Percentiles rank a stretch among this genome's conserved stretches.
Evolutionary conservation across 53 echinoderm and acorn worm species (phyloP).

Genomic region (Arbacia lixula): DNA sequence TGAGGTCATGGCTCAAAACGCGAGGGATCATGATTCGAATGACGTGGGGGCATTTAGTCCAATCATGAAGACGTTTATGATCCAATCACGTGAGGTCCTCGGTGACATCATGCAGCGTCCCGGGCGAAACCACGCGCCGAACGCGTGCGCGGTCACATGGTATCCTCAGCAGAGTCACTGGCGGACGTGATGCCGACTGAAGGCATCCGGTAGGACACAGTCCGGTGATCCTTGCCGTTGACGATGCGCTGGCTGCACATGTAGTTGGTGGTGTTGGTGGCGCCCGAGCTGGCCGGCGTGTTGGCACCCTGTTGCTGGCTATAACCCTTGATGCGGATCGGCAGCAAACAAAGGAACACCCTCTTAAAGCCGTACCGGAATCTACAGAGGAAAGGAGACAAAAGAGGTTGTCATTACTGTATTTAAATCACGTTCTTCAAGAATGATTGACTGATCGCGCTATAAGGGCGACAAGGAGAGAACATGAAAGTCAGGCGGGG

Average conservation of each 20-base stretch:
- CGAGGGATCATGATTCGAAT: too few relatives aligned
- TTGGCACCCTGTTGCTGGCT: constrained; percentile 25
- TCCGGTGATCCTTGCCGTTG: constrained; percentile 53
- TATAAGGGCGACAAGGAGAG: too few relatives aligned
- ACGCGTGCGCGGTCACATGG: constrained; percentile 46
- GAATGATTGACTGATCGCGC: too few relatives aligned
- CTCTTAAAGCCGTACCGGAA: constrained; percentile 96
- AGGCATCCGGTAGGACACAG: constrained; percentile 53
- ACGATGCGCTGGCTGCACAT: constrained; percentile 52
- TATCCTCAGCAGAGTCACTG: constrained; percentile 51
- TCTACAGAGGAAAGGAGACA: constrained; percentile 60
- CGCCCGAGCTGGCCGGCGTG: constrained; percentile 33
- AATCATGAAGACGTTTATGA: too few relatives aligned
- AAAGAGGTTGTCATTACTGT: too few relatives aligned
- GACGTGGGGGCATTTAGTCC: too few relatives aligned
- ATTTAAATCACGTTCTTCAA: too few relatives aligned
- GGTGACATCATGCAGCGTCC: too few relatives aligned
- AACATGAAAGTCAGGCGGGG: too few relatives aligned
- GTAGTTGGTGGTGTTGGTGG: constrained; percentile 56
- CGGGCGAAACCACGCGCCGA: too few relatives aligned
- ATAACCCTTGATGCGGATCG: constrained; percentile 46
- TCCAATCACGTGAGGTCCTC: too few relatives aligned
- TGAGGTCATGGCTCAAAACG: too few relatives aligned
- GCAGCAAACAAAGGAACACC: constrained; percentile 80
- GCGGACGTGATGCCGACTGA: constrained; percentile 52